A percentile compares a stretch with the other conserved stretches of the same genome.
These are phyloP conservation scores for Delia radicum DNA, from an alignment of 1,140 invertebrate species.

Conservation along the genomic window DNA sequence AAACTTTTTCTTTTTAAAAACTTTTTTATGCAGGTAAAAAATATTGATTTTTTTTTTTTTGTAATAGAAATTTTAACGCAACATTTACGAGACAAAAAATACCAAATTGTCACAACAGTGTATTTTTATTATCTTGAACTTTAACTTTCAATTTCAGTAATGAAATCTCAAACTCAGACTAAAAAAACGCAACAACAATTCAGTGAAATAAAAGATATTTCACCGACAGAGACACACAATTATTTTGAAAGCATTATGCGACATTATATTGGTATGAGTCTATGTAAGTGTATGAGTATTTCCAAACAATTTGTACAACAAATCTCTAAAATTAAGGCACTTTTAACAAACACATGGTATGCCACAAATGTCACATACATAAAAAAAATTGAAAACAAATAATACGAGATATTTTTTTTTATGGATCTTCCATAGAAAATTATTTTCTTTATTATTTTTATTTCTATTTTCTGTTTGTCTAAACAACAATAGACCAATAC, in stretches of 20 bases:
- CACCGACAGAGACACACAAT: not conserved
- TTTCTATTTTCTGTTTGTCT: not conserved
- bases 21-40: not conserved
- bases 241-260: constrained; percentile 1
- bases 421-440: not conserved
- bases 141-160: constrained; percentile 22
- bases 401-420: constrained; percentile 1
- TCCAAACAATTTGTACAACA: constrained; percentile 12
- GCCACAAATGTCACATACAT: constrained; percentile 7
- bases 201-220: not conserved
- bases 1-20: not conserved
- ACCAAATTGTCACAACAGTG: not conserved
- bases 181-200: not conserved
- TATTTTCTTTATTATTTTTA: not conserved
- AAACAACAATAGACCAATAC: not conserved
- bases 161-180: not conserved
- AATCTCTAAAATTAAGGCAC: constrained; percentile 15
- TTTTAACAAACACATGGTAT: constrained; percentile 5
- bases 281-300: too few species aligned
- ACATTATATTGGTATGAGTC: not conserved
- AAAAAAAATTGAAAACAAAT: not conserved
- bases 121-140: constrained; percentile 11
- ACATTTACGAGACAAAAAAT: too few species aligned
- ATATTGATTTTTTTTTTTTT: not conserved
- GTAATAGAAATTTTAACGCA: not conserved